Evolutionary conservation across 2,797 vertebrate species (phyloP).

Genomic region (Anguilla obscura): DNA sequence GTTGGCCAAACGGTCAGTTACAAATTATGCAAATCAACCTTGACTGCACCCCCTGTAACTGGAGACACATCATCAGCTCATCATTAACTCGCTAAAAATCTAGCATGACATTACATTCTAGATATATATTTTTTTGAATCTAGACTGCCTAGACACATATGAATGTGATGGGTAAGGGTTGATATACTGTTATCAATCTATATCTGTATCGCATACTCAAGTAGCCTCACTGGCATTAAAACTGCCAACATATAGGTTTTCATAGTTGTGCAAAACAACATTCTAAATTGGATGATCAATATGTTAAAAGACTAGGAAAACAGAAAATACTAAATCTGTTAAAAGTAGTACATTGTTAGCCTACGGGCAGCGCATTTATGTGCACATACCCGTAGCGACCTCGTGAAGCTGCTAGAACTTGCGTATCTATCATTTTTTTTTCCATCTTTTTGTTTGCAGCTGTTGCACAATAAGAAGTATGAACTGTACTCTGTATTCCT

Average conservation of each 20-base stretch:
- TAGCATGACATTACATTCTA: too few species aligned
- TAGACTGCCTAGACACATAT: neutral
- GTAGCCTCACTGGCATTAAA: neutral
- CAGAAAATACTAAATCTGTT: neutral
- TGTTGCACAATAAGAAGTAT: neutral
- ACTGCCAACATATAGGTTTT: neutral
- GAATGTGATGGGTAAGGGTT: neutral
- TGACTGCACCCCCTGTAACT: neutral
- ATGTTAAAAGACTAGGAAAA: neutral
- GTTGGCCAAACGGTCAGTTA: neutral
- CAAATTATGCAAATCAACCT: neutral
- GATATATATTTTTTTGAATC: too few species aligned
- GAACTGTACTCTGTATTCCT: neutral
- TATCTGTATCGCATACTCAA: neutral
- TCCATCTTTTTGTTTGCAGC: neutral
- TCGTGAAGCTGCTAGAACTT: neutral
- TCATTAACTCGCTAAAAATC: neutral
- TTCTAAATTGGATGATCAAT: neutral
- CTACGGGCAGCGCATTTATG: neutral
- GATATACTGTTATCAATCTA: neutral
- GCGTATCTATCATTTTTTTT: neutral
- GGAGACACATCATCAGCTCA: neutral
- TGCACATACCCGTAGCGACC: neutral
- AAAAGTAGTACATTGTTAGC: neutral
- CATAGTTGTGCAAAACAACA: neutral